Evolutionary conservation across 2,113 vertebrate genomes (phyloP), one percentile per base, ranked within the genome.

Genomic region (Butastur rufipennis): DNA sequence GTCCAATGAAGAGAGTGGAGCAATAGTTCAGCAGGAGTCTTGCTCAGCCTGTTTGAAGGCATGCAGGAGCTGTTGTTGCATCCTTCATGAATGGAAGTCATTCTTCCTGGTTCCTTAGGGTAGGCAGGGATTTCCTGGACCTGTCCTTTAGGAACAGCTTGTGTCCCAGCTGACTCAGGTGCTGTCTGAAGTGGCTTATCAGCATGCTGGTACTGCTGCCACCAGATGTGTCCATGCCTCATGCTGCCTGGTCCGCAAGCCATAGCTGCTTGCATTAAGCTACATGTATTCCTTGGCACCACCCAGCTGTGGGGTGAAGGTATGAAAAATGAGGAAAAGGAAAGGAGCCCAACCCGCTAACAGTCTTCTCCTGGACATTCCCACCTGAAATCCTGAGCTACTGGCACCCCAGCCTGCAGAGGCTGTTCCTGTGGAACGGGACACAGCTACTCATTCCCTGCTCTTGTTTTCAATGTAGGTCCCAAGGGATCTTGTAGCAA

Each of bases 381-480:
- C 61, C 45, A 16, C 34, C 21, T 23, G 53, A 38, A 70, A 36
- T 40, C 15, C 71, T 7, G 84, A 79, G 78, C 42, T 20, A 3
- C 40, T 16, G 47, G 34, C 65, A 18, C 47, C 34, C 11, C 23
- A 21, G 52, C 23, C 65, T 56, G n/a, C 59, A 52, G 81, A 36
- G 50, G 59, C 45, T 43, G 42, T 36, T 83, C 40, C 84, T 62
- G 58, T 2, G 3, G 36, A 53, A 7, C 83, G 32, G 50, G 68
- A 34, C 55, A 55, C 27, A 10, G 83, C 93, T 66, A n/a, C 72
- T 61, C 63, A 19, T 63, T 9, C 9, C 48, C 38, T 65, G 38
- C 29, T n/a, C 13, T 56, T 68, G 9, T 50, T 81, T 55, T 62
- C 1, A 1, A 7, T 7, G 4, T 0, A 18, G 22, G 14, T 36